Conservation (phyloP, 1,140 invertebrate species). For the Sminthurinus signatus region DNA sequence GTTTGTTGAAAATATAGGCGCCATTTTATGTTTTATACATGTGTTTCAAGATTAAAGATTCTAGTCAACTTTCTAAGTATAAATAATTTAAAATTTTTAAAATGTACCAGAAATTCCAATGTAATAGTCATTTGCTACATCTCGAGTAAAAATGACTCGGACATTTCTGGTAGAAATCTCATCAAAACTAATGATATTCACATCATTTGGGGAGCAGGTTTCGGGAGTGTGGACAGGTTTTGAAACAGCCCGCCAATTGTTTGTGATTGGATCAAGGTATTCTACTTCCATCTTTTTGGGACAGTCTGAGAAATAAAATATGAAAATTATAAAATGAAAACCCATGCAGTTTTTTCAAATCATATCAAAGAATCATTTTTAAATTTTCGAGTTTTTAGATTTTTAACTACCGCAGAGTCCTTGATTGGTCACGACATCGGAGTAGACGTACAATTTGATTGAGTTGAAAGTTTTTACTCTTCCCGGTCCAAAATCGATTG, state of each 20-base stretch:
- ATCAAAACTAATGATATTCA: conserved; percentile 24
- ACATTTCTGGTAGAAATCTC: conserved; percentile 19
- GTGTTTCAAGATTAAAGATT: too few species aligned
- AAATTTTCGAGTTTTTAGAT: not conserved
- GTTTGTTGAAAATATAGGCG: too few species aligned
- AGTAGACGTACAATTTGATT: conserved; percentile 32
- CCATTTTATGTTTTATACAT: too few species aligned
- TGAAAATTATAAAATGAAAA: not conserved
- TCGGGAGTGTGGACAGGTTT: conserved; percentile 18
- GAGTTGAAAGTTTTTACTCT: conserved; percentile 20
- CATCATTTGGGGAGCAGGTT: conserved; percentile 24
- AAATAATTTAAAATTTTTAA: too few species aligned
- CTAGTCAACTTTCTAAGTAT: too few species aligned
- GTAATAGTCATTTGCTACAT: conserved; percentile 18
- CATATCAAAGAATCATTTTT: not conserved
- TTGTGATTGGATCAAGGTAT: not conserved
- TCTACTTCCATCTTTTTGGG: conserved; percentile 20
- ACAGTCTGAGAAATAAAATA: conserved; percentile 17
- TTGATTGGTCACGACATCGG: conserved; percentile 26
- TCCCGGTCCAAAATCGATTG: conserved; percentile 34
- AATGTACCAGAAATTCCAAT: too few species aligned
- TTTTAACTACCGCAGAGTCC: conserved; percentile 20
- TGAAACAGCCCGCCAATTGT: conserved; percentile 9
- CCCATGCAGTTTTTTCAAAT: not conserved
- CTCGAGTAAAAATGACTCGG: conserved; percentile 23